These are phyloP conservation scores for Pammene aurita DNA, from an alignment of 2,888 invertebrate genomes.

Conservation along the genomic window DNA sequence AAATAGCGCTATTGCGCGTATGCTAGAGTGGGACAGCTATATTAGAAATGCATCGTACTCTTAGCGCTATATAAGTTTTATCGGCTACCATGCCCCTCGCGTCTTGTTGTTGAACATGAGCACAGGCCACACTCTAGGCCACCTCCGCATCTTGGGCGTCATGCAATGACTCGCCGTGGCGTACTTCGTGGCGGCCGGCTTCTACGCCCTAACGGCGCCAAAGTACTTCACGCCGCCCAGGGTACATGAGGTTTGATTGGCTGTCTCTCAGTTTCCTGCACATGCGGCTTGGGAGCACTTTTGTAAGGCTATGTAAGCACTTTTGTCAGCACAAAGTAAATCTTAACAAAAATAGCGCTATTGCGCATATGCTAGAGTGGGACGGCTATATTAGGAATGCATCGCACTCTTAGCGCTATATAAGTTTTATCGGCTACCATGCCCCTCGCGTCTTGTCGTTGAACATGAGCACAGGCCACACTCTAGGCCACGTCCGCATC, in stretches of 20 bases:
- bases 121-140: slow-evolving; percentile 86
- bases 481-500: slow-evolving; percentile 89
- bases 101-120: slow-evolving; percentile 82
- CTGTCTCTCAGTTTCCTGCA: slow-evolving; percentile 10
- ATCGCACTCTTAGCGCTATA: no score
- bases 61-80: no score
- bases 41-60: no score
- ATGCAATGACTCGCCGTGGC: slow-evolving; percentile 94
- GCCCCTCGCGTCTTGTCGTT: slow-evolving; percentile 51
- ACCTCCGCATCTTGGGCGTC: slow-evolving; percentile 93
- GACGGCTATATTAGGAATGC: no score
- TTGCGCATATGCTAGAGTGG: no score
- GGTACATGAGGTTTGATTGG: slow-evolving; percentile 57
- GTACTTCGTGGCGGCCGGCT: slow-evolving; percentile 89
- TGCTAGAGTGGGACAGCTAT: no score
- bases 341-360: no score
- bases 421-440: no score
- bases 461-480: slow-evolving; percentile 86
- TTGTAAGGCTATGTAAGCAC: not conserved
- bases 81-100: no score
- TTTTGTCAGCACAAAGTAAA: no score
- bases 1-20: no score
- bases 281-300: slow-evolving; percentile 1
- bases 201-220: slow-evolving; percentile 83
- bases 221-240: slow-evolving; percentile 79